Evolutionary conservation across 2,797 vertebrate genomes (phyloP), one percentile per base, ranked within the genome.

Genomic region (Aeoliscus strigatus): DNA sequence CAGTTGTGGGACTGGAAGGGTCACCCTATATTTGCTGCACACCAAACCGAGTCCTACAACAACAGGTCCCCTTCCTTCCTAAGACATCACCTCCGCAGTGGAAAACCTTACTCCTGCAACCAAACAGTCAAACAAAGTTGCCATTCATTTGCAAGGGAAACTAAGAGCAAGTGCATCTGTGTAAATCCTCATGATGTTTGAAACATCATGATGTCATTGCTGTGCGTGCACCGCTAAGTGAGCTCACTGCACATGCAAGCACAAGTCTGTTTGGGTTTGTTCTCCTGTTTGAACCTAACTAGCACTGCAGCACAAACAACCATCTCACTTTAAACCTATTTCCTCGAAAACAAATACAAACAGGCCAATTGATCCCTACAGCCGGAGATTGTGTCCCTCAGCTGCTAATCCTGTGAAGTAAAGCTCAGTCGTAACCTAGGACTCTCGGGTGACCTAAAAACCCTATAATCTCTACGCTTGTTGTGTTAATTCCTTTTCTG

Each of bases 141-240:
- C 76, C 67, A 85, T 90, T 90, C 84, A 90, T 82, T 59, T 58
- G 44, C 55, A 47, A 46, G 63, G 66, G 61, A 77, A 83, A 63
- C 47, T 60, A 60, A 12, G 65, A 41, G 75, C 43, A 45, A 51
- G 57, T 37, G 39, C 9, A 27, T 37, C 14, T 8, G 49, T 35
- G 42, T 28, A 14, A 15, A 21, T 29, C 43, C 11, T n/a, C 9
- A 16, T 28, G 17, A 34, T 47, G 46, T 37, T 27, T 30, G 26
- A 40, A 27, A 43, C 69, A 68, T 56, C 52, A 60, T 82, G 74
- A 82, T 71, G 68, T 81, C 80, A 82, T 62, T 13, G 27, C 35
- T 29, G 27, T 34, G 9, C 1, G 2, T 16, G 12, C 31, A 28
- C 44, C 30, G 29, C 48, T 60, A 58, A 71, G 50, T 63, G 37